These are phyloP conservation scores for Nasonia oneida DNA, from an alignment of 2,888 invertebrate genomes.

Conservation along the genomic window DNA sequence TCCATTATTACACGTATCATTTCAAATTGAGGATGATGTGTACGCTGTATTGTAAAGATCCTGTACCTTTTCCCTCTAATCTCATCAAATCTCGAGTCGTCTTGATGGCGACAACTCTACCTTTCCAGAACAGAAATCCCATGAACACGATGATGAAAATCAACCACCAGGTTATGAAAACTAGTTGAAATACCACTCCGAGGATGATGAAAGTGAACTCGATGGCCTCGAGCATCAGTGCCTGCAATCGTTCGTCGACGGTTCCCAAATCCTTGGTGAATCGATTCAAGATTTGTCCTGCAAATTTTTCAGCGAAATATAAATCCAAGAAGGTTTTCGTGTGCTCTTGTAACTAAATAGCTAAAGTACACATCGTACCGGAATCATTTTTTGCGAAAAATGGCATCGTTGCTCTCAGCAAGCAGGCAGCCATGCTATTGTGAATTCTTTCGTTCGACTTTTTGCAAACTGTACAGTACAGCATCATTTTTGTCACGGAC, in stretches of 20 bases:
- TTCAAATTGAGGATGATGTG: constrained; percentile 48
- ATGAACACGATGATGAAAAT: constrained; percentile 84
- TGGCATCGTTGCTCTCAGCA: constrained; percentile 87
- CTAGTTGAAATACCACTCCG: constrained; percentile 87
- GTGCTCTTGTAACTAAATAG: too few relatives aligned
- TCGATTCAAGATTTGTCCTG: constrained; percentile 83
- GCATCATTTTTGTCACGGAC: constrained; percentile 83
- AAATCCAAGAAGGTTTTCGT: background rate
- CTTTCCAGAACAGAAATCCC: constrained; percentile 83
- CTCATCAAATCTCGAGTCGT: constrained; percentile 88
- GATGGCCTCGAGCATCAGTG: constrained; percentile 84
- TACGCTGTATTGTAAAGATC: constrained; percentile 43
- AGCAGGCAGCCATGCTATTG: constrained; percentile 83
- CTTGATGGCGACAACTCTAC: constrained; percentile 85
- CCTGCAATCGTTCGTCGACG: constrained; percentile 87
- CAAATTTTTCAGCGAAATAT: background rate
- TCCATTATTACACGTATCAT: constrained; percentile 86
- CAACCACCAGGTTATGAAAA: constrained; percentile 86
- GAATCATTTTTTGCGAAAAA: constrained; percentile 93
- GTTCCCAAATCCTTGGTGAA: constrained; percentile 93
- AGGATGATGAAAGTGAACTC: constrained; percentile 85
- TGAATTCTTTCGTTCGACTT: constrained; percentile 86
- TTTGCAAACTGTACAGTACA: constrained; percentile 87
- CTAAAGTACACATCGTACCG: constrained; percentile 79
- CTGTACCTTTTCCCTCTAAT: constrained; percentile 81